Base-by-base conservation (phyloP, 2,888 invertebrate genomes). In the Aleiodes leptofemur region DNA sequence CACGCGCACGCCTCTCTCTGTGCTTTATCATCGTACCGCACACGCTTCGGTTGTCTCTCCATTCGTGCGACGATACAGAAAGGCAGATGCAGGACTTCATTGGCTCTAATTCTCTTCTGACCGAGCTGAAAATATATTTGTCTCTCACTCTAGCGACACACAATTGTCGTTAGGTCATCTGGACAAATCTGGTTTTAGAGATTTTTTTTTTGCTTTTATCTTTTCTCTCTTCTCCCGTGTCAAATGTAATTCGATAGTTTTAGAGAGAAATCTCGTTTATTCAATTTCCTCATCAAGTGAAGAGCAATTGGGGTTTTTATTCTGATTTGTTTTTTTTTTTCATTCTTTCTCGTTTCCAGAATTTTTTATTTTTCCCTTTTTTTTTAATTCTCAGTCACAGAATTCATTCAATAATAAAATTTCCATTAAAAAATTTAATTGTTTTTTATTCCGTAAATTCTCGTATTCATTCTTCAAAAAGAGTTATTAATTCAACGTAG, bases 81-180 rank as follows among this genome's bases (percentile, higher is more conserved):
- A 23, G 66, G 79, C 79, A 79, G 79, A 79, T 79, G 79, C 79
- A 79, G 71, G 77, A 75, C 79, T 79, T 78, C 78, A 79, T 79
- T 79, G 79, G 75, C 78, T 75, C 72, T 79, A 79, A 79, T 79
- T 79, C 78, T 72, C 73, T 55, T 48, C 48, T 64, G 64, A 64
- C 64, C 64, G 64, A 43, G 43, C 64, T 14, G 48, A 2, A 1
- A 43, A 71, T 59, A 50, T 59, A 50, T 59, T 57, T 57, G 48
- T 59, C 23, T 48, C 50, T 29, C 55, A 69, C 56, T 64, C 64
- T 11, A 48, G 23, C 64, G 64, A 64, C 64, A 43, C 43, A 64
- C 64, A 64, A 64, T 64, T 64, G 64, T 64, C 64, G 64, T 64
- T 64, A 48, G 64, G 64, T 64, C 64, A 64, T 64, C 64, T 64